Evolutionary conservation across 2,113 vertebrate genomes (phyloP).

Genomic region (Cephalopholis sonnerati): DNA sequence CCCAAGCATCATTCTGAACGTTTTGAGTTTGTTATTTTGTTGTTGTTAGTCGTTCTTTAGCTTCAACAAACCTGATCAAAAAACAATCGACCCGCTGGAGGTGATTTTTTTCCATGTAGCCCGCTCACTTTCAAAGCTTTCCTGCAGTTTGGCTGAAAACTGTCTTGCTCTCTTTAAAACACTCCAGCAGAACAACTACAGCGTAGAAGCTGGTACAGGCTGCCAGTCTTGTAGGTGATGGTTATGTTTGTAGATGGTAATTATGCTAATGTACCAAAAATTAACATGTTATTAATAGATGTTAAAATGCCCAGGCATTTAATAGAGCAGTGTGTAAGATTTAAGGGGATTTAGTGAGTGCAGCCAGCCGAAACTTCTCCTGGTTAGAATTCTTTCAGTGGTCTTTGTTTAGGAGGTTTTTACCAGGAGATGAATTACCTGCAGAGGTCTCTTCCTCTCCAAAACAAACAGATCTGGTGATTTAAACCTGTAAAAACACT

Average conservation of each 20-base stretch:
- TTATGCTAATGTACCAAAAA: slow-evolving; percentile 31
- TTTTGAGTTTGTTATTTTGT: background rate
- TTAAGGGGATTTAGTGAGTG: no score
- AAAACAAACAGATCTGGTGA: no score
- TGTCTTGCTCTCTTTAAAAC: slow-evolving; percentile 15
- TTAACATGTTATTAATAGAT: slow-evolving; percentile 8
- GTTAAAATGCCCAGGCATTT: background rate
- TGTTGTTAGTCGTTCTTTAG: background rate
- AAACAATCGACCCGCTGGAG: background rate
- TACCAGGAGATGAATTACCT: no score
- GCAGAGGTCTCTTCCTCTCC: no score
- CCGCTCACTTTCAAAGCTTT: background rate
- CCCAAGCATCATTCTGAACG: background rate
- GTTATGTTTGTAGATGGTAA: slow-evolving; percentile 32
- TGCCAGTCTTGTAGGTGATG: slow-evolving; percentile 34
- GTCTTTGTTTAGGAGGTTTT: no score
- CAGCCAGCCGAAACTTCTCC: no score
- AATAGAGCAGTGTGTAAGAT: no score
- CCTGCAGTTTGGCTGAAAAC: background rate
- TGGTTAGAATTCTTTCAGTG: no score
- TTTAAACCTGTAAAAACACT: no score
- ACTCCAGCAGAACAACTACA: slow-evolving; percentile 19
- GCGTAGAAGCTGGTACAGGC: slow-evolving; percentile 8
- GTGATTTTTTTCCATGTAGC: background rate
- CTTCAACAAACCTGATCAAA: slow-evolving; percentile 11